These are phyloP conservation scores for Stegodyphus mimosarum DNA, from an alignment of 1,140 invertebrate genomes.

Conservation along the genomic window DNA sequence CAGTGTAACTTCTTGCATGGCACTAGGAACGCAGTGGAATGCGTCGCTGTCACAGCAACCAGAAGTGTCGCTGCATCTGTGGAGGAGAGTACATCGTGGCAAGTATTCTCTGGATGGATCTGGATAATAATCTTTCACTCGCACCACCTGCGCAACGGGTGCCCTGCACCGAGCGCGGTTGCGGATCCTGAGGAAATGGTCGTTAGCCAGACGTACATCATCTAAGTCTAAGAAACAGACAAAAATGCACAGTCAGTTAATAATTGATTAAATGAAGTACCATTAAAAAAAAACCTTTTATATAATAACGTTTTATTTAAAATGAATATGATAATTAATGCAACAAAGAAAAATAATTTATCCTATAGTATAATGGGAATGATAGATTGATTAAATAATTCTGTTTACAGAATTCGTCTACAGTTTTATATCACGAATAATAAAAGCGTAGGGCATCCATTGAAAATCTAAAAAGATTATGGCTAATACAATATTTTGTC, in stretches of 20 bases:
- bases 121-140: constrained; percentile 75
- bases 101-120: constrained; percentile 77
- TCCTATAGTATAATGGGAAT: too few species aligned
- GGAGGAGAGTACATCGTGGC: constrained; percentile 79
- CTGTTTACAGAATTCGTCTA: too few species aligned
- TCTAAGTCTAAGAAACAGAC: constrained; percentile 11
- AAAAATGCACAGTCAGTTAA: not conserved
- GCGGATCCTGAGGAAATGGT: constrained; percentile 73
- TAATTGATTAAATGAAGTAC: too few species aligned
- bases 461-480: too few species aligned
- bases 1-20: constrained; percentile 74
- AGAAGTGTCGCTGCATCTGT: constrained; percentile 81
- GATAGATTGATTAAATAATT: too few species aligned
- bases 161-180: constrained; percentile 74
- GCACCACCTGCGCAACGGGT: constrained; percentile 75
- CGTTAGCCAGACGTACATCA: constrained; percentile 69
- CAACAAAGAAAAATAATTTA: too few species aligned
- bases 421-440: too few species aligned
- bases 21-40: constrained; percentile 77
- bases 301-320: too few species aligned
- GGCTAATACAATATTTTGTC: too few species aligned
- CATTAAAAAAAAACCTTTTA: too few species aligned
- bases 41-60: constrained; percentile 77
- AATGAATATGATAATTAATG: too few species aligned
- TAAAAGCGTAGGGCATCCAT: too few species aligned